These are phyloP conservation scores for Umimayanthus kanabou DNA, from an alignment of 92 coral and sea anemone species.

Conservation along the genomic window DNA sequence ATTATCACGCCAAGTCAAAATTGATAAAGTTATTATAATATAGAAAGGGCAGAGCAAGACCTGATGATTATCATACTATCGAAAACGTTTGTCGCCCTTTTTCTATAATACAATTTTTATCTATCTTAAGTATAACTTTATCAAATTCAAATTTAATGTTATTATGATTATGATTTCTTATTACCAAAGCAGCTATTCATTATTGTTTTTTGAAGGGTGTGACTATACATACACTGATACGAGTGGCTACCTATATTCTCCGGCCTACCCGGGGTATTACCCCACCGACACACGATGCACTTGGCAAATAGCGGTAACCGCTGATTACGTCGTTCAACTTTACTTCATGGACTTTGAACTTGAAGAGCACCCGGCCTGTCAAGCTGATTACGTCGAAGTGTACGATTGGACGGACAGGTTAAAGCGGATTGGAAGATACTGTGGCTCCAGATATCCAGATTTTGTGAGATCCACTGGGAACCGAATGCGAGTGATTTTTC, in stretches of 20 bases:
- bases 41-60: no score
- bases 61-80: no score
- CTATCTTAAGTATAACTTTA: no score
- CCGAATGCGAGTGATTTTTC: constrained; percentile 51
- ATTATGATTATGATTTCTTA: no score
- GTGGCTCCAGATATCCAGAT: constrained; percentile 67
- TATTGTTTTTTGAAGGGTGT: constrained; percentile 39
- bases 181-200: background rate
- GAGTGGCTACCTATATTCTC: constrained; percentile 55
- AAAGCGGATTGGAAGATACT: constrained; percentile 60
- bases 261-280: constrained; percentile 62
- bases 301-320: constrained; percentile 62
- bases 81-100: no score
- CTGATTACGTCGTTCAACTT: constrained; percentile 47
- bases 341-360: constrained; percentile 66
- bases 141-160: no score
- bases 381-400: constrained; percentile 56
- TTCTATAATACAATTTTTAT: no score
- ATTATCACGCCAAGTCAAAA: no score
- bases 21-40: no score
- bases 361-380: constrained; percentile 73
- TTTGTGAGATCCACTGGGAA: constrained; percentile 68
- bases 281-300: constrained; percentile 46
- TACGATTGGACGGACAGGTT: constrained; percentile 39
- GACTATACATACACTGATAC: constrained; percentile 34